Evolutionary conservation across 2,888 invertebrate genomes (phyloP).

Genomic region (Achlya flavicornis): DNA sequence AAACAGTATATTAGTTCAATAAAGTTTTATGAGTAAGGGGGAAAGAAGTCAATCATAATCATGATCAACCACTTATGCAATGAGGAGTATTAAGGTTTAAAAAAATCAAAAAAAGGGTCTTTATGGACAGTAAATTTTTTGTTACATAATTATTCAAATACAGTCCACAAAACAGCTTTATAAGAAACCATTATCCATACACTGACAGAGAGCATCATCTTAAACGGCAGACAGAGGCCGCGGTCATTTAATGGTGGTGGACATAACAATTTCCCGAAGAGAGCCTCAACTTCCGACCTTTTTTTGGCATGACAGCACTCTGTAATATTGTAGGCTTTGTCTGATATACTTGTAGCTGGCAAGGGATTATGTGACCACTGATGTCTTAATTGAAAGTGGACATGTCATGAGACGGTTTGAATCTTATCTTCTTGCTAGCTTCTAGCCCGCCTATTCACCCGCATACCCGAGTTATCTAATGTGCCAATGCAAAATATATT

Average conservation of each 20-base stretch:
- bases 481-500: too few species aligned
- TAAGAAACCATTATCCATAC: not conserved
- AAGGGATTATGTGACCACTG: not conserved
- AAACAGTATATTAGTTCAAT: too few species aligned
- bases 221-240: not conserved
- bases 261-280: constrained; percentile 25
- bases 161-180: not conserved
- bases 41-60: too few species aligned
- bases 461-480: too few species aligned
- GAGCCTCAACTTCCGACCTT: constrained; percentile 24
- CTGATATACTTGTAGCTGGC: not conserved
- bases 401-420: not conserved
- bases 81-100: too few species aligned
- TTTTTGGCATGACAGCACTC: not conserved
- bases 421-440: too few species aligned
- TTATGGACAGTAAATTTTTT: too few species aligned
- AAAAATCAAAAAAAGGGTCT: too few species aligned
- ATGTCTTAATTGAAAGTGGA: not conserved
- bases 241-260: constrained; percentile 13
- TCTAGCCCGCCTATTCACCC: too few species aligned
- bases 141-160: too few species aligned
- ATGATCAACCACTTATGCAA: too few species aligned
- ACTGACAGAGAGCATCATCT: not conserved
- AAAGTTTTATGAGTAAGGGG: too few species aligned
- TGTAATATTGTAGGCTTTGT: not conserved